phyloP scores from a whole-genome alignment of 2,888 invertebrate genomes.

The Orchesellides sinensis region DNA sequence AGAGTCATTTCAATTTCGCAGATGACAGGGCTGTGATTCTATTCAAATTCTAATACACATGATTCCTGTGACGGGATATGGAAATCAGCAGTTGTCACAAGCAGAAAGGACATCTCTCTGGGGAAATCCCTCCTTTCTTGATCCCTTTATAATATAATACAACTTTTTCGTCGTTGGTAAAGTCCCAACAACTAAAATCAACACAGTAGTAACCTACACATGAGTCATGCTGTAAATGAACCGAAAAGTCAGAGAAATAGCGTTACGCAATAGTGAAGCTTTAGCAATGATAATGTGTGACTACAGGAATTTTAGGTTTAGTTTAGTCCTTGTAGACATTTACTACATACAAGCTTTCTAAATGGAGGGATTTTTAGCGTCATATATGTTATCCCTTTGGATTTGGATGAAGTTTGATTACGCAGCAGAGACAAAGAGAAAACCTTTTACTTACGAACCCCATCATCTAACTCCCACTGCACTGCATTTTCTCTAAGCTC shows the following conservation, averaged over 20 bases:
- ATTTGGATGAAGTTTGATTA: neutral
- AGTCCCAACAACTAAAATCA: neutral
- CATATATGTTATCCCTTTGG: neutral
- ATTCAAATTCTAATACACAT: conserved; percentile 1
- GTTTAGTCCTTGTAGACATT: neutral
- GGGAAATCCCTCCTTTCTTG: conserved; percentile 15
- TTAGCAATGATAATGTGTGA: too few species aligned
- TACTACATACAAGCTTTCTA: neutral
- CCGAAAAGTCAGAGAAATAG: neutral
- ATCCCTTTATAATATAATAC: neutral
- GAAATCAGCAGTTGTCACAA: conserved; percentile 38
- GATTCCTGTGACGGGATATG: conserved; percentile 21
- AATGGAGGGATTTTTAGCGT: neutral
- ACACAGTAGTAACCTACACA: neutral
- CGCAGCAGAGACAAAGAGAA: neutral
- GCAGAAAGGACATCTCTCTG: conserved; percentile 27
- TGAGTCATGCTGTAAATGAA: conserved; percentile 34
- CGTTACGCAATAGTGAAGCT: neutral
- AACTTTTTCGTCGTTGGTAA: neutral
- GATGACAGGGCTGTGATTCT: neutral
- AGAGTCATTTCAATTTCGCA: conserved; percentile 17
- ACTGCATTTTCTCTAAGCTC: too few species aligned
- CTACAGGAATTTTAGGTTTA: conserved; percentile 8
- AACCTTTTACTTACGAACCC: too few species aligned
- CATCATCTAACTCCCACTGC: too few species aligned